Evolutionary conservation across 2,113 vertebrate species (phyloP).

Genomic region (Phrynosoma platyrhinos): DNA sequence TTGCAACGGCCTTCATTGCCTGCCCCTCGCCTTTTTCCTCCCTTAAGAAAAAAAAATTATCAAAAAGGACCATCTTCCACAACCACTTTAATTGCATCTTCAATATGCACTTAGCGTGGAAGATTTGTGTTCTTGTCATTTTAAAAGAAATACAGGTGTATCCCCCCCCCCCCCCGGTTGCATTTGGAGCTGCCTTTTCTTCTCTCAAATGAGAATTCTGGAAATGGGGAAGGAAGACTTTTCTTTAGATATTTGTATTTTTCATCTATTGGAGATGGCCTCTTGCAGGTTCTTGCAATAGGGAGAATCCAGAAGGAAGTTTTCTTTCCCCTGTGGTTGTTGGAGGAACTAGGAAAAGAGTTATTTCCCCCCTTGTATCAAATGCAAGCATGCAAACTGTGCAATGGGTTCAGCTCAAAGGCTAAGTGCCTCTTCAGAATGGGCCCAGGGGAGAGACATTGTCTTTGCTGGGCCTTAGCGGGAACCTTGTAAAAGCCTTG

Average conservation of each 20-base stretch:
- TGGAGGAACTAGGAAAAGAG: neutral
- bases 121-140: neutral
- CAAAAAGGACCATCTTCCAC: slow-evolving; percentile 41
- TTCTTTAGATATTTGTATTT: neutral
- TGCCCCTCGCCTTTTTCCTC: neutral
- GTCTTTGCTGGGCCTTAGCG: no score
- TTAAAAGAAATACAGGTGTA: neutral
- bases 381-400: no score
- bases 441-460: no score
- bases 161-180: neutral
- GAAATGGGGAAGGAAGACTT: neutral
- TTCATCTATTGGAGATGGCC: neutral
- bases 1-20: slow-evolving; percentile 65
- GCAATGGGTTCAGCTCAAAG: neutral
- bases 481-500: neutral
- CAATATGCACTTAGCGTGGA: slow-evolving; percentile 74
- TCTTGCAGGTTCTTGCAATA: neutral
- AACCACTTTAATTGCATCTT: slow-evolving; percentile 77
- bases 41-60: neutral
- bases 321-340: neutral
- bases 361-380: no score
- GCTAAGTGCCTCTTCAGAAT: neutral
- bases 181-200: neutral
- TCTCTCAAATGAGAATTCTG: neutral
- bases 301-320: neutral